These are phyloP conservation scores for Eurystomus gularis DNA, from an alignment of 2,113 vertebrate species.

Conservation along the genomic window DNA sequence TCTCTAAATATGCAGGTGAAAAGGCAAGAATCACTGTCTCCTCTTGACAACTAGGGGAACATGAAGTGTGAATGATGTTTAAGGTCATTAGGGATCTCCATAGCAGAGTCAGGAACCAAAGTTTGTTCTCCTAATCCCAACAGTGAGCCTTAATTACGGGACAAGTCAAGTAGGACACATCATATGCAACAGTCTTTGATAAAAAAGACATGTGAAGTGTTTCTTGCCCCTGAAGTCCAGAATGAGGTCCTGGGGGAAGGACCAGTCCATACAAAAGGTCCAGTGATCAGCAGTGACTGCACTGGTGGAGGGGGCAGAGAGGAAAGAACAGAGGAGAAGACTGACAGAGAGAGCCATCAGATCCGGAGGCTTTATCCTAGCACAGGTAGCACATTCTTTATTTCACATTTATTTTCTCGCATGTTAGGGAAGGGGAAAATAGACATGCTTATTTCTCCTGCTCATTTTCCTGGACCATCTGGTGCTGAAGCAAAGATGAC, in stretches of 20 bases:
- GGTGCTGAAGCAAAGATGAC: slow-evolving; percentile 64
- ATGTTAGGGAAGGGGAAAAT: slow-evolving; percentile 40
- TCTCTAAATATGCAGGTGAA: neutral
- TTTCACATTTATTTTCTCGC: slow-evolving; percentile 34
- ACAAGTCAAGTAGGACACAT: neutral
- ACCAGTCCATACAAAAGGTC: neutral
- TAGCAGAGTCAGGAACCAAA: neutral
- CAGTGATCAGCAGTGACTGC: neutral
- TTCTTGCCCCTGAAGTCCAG: neutral
- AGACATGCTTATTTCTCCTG: slow-evolving; percentile 57
- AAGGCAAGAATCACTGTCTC: neutral
- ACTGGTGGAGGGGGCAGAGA: neutral
- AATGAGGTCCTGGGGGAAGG: neutral
- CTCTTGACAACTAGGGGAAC: neutral
- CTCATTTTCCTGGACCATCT: slow-evolving; percentile 69
- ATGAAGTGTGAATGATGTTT: rapidly evolving
- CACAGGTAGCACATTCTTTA: slow-evolving; percentile 53
- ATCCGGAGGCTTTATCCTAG: slow-evolving; percentile 30
- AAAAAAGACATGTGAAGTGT: neutral
- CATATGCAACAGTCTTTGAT: neutral
- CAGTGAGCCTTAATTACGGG: neutral
- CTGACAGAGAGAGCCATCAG: neutral
- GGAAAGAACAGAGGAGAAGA: neutral
- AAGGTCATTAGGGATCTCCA: neutral
- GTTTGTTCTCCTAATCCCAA: neutral